These are phyloP conservation scores for Epizoanthus illoricatus DNA, from an alignment of 92 coral and sea anemone genomes.

Conservation along the genomic window DNA sequence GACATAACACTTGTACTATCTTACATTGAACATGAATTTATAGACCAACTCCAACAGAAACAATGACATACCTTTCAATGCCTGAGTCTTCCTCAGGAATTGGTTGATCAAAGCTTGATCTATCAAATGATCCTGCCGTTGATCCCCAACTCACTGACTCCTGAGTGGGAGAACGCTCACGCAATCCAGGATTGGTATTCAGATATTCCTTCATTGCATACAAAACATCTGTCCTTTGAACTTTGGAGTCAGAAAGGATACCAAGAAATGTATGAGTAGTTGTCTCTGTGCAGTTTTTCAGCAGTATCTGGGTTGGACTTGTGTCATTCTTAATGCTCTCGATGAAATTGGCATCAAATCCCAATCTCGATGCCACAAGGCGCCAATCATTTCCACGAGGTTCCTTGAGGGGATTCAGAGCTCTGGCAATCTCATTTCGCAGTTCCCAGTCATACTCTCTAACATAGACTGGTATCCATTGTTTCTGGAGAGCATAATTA, in stretches of 20 bases:
- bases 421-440: slow-evolving; percentile 53
- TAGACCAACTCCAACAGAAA: background rate
- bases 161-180: slow-evolving; percentile 41
- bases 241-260: slow-evolving; percentile 48
- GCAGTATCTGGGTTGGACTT: slow-evolving; percentile 65
- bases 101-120: background rate
- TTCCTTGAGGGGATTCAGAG: slow-evolving; percentile 56
- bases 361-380: slow-evolving; percentile 70
- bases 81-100: slow-evolving; percentile 1
- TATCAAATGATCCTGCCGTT: slow-evolving; percentile 2
- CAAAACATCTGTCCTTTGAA: slow-evolving; percentile 68
- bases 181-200: background rate
- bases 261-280: slow-evolving; percentile 50
- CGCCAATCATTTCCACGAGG: slow-evolving; percentile 76
- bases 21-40: too few relatives aligned
- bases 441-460: slow-evolving; percentile 57
- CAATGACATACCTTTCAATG: background rate
- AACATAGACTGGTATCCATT: slow-evolving; percentile 15
- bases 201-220: slow-evolving; percentile 32
- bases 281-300: slow-evolving; percentile 53
- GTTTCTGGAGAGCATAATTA: slow-evolving; percentile 28
- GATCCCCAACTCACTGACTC: background rate
- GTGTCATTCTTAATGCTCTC: slow-evolving; percentile 35
- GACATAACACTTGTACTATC: too few relatives aligned
- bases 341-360: slow-evolving; percentile 47